Conservation (phyloP, 2,797 vertebrate genomes). For the Scomberomorus guttatus region DNA sequence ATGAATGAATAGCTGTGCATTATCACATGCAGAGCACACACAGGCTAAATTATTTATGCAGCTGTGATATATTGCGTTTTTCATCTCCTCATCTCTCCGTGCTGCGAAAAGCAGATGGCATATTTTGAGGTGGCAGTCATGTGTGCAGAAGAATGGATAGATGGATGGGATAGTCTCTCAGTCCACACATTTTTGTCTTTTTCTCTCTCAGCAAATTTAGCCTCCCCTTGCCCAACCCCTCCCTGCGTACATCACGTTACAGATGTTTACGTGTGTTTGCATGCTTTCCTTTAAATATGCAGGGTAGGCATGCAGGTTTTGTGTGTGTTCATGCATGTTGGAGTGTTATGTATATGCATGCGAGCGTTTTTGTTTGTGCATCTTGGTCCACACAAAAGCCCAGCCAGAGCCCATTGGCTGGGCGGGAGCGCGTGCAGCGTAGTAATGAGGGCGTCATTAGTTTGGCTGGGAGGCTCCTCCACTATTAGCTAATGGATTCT, state of each 20-base stretch:
- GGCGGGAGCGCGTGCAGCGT: constrained; percentile 65
- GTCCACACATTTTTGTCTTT: constrained; percentile 42
- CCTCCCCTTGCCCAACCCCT: neutral
- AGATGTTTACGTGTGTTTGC: constrained; percentile 5
- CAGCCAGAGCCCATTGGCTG: constrained; percentile 72
- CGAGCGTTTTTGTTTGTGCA: constrained; percentile 20
- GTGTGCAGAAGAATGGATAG: constrained; percentile 63
- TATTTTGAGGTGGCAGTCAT: constrained; percentile 73
- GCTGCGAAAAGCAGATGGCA: constrained; percentile 80
- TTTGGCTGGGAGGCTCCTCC: constrained; percentile 78
- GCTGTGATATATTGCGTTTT: constrained; percentile 74
- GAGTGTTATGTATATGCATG: neutral
- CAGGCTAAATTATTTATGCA: constrained; percentile 76
- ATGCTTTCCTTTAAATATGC: neutral
- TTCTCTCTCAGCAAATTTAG: constrained; percentile 26
- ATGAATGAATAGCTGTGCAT: constrained; percentile 47
- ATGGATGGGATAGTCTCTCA: constrained; percentile 47
- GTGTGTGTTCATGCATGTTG: neutral
- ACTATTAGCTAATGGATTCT: constrained; percentile 83
- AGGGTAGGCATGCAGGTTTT: neutral
- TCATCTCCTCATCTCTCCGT: constrained; percentile 64
- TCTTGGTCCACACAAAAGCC: constrained; percentile 62
- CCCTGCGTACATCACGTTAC: neutral
- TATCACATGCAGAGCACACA: constrained; percentile 67
- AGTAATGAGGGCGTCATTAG: constrained; percentile 78